Evolutionary conservation across 2,113 vertebrate species (phyloP).

Genomic region (Larimichthys crocea): DNA sequence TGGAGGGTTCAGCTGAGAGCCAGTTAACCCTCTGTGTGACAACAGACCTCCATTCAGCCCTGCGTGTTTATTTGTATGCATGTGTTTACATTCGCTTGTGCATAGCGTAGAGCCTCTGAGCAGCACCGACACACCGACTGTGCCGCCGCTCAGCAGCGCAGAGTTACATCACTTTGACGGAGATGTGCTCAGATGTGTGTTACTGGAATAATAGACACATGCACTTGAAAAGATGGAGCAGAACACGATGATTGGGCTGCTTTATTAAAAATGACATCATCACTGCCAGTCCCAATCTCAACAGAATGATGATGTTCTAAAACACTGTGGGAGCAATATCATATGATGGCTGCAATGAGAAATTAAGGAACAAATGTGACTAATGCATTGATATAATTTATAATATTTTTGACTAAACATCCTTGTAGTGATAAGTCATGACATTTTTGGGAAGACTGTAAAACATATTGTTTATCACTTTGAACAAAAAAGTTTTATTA

Average conservation of each 20-base stretch:
- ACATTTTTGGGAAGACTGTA: no score
- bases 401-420: background rate
- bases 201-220: background rate
- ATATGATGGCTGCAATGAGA: background rate
- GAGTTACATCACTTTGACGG: conserved; percentile 19
- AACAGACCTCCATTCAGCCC: conserved; percentile 9
- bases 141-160: background rate
- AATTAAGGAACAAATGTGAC: background rate
- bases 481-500: no score
- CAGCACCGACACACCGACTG: no score
- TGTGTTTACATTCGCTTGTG: conserved; percentile 18
- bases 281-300: background rate
- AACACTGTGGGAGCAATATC: background rate
- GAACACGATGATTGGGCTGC: background rate
- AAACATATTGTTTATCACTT: no score
- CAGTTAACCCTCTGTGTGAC: conserved; percentile 58
- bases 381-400: background rate
- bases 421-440: no score
- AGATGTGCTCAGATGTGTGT: background rate
- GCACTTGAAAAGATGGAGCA: background rate
- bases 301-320: background rate
- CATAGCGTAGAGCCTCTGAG: background rate
- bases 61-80: conserved; percentile 22
- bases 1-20: conserved; percentile 35
- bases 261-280: conserved; percentile 13